A percentile compares a stretch with the other conserved stretches of the same genome.
Evolutionary conservation across 2,113 vertebrate genomes (phyloP).

Genomic region (Capreolus pygargus): DNA sequence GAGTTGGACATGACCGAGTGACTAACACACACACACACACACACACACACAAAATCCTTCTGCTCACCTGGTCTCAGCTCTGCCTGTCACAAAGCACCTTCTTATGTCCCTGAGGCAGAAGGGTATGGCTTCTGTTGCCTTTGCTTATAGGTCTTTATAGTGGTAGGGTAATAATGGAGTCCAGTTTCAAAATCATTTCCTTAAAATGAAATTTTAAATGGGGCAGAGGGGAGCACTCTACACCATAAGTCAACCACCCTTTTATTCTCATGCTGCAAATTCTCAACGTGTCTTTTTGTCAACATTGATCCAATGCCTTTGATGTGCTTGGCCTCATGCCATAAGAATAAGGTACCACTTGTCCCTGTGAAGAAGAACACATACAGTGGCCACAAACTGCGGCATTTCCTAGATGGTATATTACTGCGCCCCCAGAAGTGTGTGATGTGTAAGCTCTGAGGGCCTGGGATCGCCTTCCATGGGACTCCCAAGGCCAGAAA

Average conservation of each 20-base stretch:
- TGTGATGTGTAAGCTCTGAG: not conserved
- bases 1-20: rapidly evolving
- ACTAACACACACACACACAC: not conserved
- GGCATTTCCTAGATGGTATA: not conserved
- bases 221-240: not conserved
- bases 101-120: not conserved
- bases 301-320: not conserved
- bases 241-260: not conserved
- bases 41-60: too few relatives aligned
- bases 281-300: not conserved
- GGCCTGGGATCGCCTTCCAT: not conserved
- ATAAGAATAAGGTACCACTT: not conserved
- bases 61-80: not conserved
- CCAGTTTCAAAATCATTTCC: not conserved
- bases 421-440: not conserved
- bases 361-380: not conserved
- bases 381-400: not conserved
- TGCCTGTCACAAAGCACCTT: not conserved
- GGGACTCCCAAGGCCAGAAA: too few relatives aligned
- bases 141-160: not conserved
- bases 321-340: not conserved
- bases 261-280: too few relatives aligned
- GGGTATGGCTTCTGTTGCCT: not conserved
- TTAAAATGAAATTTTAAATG: not conserved
- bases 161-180: not conserved